A percentile compares a stretch with the other conserved stretches of the same genome.
Evolutionary conservation across 1,140 invertebrate genomes (phyloP).

Genomic region (Procambarus clarkii): DNA sequence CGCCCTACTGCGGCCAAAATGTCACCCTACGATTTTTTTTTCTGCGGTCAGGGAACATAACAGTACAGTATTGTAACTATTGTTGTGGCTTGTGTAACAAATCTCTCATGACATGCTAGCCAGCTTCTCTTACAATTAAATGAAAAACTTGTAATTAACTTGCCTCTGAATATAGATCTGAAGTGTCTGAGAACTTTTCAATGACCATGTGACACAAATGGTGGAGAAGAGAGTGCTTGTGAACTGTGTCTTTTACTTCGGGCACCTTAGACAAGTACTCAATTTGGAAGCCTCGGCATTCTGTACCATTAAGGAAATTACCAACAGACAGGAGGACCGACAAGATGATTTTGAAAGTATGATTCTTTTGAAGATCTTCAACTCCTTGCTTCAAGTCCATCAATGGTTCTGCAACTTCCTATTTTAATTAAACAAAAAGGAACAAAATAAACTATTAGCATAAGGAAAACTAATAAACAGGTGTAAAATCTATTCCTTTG

Average conservation of each 20-base stretch:
- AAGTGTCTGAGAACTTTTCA: conserved; percentile 95
- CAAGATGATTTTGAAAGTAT: conserved; percentile 96
- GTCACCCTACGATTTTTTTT: too few relatives aligned
- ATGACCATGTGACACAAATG: conserved; percentile 98
- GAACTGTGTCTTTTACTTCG: conserved; percentile 99
- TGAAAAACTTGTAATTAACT: conserved; percentile 55
- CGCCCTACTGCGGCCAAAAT: too few relatives aligned
- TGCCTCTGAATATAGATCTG: conserved; percentile 98
- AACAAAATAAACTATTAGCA: background rate
- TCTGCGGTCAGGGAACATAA: too few relatives aligned
- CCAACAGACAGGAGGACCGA: conserved; percentile 95
- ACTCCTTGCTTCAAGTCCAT: conserved; percentile 99
- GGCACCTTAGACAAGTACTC: conserved; percentile 98
- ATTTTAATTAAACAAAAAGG: background rate
- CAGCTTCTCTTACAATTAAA: too few relatives aligned
- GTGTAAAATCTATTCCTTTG: too few relatives aligned
- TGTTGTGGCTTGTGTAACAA: too few relatives aligned
- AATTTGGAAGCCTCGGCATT: conserved; percentile 97
- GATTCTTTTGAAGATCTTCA: conserved; percentile 91
- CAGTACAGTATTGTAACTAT: too few relatives aligned
- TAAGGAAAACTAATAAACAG: too few relatives aligned
- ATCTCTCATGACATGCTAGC: too few relatives aligned
- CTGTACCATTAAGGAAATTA: conserved; percentile 96
- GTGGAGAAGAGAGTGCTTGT: conserved; percentile 97
- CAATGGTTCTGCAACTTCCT: conserved; percentile 98